phyloP scores from a whole-genome alignment of 2,113 vertebrate genomes.

The Grammomys surdaster region DNA sequence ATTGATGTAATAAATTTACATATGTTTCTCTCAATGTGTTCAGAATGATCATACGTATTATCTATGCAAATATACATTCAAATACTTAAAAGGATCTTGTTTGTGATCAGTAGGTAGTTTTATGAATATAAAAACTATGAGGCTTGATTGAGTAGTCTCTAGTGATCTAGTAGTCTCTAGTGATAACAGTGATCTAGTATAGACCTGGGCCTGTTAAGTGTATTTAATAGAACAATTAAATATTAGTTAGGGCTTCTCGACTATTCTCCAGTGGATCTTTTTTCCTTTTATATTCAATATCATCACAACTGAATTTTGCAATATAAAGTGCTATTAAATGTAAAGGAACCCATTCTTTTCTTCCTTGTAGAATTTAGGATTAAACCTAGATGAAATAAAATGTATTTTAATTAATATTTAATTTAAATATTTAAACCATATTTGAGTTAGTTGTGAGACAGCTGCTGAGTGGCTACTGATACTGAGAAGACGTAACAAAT shows the following conservation, averaged over 20 bases:
- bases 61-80: neutral
- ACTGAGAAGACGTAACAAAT: neutral
- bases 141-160: slow-evolving; percentile 48
- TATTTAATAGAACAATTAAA: slow-evolving; percentile 16
- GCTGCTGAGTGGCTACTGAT: neutral
- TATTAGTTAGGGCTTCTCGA: neutral
- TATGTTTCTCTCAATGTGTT: neutral
- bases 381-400: slow-evolving; percentile 38
- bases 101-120: neutral
- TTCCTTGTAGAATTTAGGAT: slow-evolving; percentile 2
- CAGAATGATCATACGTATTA: neutral
- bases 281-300: slow-evolving; percentile 35
- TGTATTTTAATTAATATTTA: neutral
- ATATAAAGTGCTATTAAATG: neutral
- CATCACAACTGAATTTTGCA: slow-evolving; percentile 43
- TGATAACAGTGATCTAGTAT: neutral
- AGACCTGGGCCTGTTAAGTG: neutral
- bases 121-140: neutral
- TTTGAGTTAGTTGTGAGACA: neutral
- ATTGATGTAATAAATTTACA: slow-evolving; percentile 19
- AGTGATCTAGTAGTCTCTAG: too few relatives aligned
- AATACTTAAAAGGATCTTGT: neutral
- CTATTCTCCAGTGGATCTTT: neutral
- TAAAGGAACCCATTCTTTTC: neutral
- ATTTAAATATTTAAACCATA: neutral